Evolutionary conservation across 2,113 vertebrate genomes (phyloP).

Genomic region (Pandion haliaetus): DNA sequence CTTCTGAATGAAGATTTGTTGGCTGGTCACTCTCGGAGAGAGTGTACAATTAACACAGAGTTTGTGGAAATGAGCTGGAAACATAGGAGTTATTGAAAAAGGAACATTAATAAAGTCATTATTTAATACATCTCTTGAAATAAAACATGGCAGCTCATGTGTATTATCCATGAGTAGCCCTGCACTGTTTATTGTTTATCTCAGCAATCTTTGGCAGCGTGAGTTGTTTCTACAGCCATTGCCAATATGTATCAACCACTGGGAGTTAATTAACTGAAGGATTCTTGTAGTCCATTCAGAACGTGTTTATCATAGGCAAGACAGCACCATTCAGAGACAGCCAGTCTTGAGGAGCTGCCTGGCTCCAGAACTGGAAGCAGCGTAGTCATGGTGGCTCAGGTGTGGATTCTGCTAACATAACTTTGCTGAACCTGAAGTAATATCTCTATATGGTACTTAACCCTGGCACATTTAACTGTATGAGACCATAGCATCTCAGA

Average conservation of each 20-base stretch:
- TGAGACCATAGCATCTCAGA: background rate
- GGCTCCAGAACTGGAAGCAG: background rate
- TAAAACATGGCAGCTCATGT: background rate
- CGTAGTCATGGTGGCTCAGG: background rate
- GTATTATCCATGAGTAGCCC: background rate
- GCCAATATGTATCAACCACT: background rate
- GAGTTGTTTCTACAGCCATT: background rate
- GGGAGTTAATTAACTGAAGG: background rate
- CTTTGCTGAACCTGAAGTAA: background rate
- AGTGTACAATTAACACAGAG: background rate
- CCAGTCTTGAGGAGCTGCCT: background rate
- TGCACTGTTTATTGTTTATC: background rate
- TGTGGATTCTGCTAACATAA: background rate
- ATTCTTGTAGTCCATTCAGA: background rate
- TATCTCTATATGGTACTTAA: background rate
- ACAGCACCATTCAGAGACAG: background rate
- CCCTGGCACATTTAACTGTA: rapidly evolving
- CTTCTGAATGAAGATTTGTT: background rate
- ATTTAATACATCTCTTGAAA: background rate
- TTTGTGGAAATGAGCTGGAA: background rate
- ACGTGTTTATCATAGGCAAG: background rate
- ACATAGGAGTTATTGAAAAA: background rate
- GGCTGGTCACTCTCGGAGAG: background rate
- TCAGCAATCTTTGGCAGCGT: background rate
- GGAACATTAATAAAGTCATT: background rate